phyloP scores from a whole-genome alignment of 1,140 invertebrate species.

The Maconellicoccus hirsutus region DNA sequence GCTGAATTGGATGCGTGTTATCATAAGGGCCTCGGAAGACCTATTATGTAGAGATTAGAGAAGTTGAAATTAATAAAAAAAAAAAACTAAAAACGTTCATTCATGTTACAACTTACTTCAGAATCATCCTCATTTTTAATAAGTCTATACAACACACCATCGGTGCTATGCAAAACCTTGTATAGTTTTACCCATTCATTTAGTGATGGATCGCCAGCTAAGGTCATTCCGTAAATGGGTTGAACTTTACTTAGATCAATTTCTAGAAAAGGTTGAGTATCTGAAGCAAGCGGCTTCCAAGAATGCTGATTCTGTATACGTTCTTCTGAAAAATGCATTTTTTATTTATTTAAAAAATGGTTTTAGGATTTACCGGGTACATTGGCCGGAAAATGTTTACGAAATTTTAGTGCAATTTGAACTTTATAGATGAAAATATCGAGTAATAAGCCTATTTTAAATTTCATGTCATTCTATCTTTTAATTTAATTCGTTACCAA shows the following conservation, averaged over 20 bases:
- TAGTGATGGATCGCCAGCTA: conserved; percentile 50
- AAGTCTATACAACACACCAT: conserved; percentile 45
- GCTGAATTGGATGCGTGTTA: conserved; percentile 41
- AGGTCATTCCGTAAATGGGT: conserved; percentile 56
- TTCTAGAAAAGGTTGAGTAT: conserved; percentile 54
- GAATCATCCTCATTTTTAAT: conserved; percentile 32
- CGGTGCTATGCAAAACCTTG: conserved; percentile 52
- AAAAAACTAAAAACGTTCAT: too few species aligned
- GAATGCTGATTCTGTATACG: conserved; percentile 26
- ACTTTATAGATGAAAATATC: too few species aligned
- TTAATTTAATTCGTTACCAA: too few species aligned
- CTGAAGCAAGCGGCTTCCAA: conserved; percentile 48
- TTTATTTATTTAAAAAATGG: too few species aligned
- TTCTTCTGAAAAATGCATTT: neutral
- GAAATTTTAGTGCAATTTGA: too few species aligned
- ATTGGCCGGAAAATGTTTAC: too few species aligned
- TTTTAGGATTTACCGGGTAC: too few species aligned
- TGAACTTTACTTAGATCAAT: conserved; percentile 48
- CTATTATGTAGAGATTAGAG: too few species aligned
- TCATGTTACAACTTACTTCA: conserved; percentile 30
- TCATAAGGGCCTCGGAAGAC: conserved; percentile 60
- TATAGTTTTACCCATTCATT: conserved; percentile 65
- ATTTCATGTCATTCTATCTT: too few species aligned
- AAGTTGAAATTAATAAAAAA: conserved; percentile 32
- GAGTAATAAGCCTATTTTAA: too few species aligned